Base-by-base conservation (phyloP, 2,797 vertebrate species). In the Notolepis coatsorum region DNA sequence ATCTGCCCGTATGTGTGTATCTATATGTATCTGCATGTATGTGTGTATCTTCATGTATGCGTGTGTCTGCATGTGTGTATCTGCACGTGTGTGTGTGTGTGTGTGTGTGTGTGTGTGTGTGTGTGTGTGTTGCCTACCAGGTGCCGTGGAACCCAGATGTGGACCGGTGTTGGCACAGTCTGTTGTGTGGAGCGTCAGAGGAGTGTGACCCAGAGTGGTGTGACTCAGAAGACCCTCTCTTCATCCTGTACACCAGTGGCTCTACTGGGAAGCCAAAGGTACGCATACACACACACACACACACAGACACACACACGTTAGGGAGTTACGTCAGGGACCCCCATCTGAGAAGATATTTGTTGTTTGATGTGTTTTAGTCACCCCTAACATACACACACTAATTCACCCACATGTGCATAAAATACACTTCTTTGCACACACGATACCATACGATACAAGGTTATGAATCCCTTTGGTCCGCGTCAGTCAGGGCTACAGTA, bases 261-360 rank as follows among this genome's bases (percentile, higher is more conserved):
- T 99, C 97, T 1, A 98, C 97, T 0, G 97, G 97, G 7, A 98
- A 97, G 79, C 97, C 97, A 9, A 99, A 99, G 94, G 97, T 96
- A 84, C 3, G 33, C 46, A 12, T 46, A 35, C 23, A 23, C 15
- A 9, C 21, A 48, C 7, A 7, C 18, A 0, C 3, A 2, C 30
- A 7, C 25, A 7, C 35, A 17, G 28, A 30, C 42, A 37, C 25
- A 48, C 17, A 28, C 23, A 23, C 54, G n/a, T n/a, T n/a, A n/a
- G n/a, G n/a, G n/a, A n/a, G n/a, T n/a, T n/a, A n/a, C n/a, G n/a
- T n/a, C n/a, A n/a, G n/a, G n/a, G n/a, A n/a, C n/a, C n/a, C n/a
- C n/a, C n/a, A n/a, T n/a, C n/a, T n/a, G n/a, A n/a, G n/a, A n/a
- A n/a, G n/a, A n/a, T n/a, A n/a, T n/a, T n/a, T n/a, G n/a, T n/a